phyloP scores from a whole-genome alignment of 2,888 invertebrate species.

The Microctonus brassicae region DNA sequence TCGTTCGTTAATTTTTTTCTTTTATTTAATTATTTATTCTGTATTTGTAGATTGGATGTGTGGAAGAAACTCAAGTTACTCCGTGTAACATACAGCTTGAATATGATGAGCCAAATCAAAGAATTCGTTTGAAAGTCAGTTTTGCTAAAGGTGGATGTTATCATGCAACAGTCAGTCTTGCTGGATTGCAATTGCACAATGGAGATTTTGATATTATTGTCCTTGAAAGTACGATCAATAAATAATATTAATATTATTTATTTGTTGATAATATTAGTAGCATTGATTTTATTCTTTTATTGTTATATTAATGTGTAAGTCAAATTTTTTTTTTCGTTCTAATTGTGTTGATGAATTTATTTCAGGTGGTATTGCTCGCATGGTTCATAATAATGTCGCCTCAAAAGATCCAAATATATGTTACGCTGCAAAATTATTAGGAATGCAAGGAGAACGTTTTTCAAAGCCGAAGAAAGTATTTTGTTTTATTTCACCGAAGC shows the following conservation, averaged over 20 bases:
- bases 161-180: conserved; percentile 83
- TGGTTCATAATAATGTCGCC: conserved; percentile 89
- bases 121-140: conserved; percentile 82
- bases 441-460: conserved; percentile 73
- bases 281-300: not conserved
- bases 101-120: conserved; percentile 84
- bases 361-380: conserved; percentile 82
- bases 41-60: conserved; percentile 74
- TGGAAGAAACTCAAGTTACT: conserved; percentile 72
- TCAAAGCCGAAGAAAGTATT: conserved; percentile 88
- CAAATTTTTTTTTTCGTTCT: too few relatives aligned
- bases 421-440: conserved; percentile 85
- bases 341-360: too few relatives aligned
- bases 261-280: not conserved
- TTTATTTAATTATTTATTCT: too few relatives aligned
- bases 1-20: conserved; percentile 4
- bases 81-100: conserved; percentile 74
- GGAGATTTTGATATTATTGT: conserved; percentile 95
- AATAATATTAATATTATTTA: not conserved
- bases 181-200: conserved; percentile 83
- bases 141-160: conserved; percentile 87
- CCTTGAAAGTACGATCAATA: conserved; percentile 79
- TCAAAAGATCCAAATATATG: conserved; percentile 88
- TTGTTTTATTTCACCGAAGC: conserved; percentile 92
- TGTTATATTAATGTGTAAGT: too few relatives aligned